A percentile compares a stretch with the other conserved stretches of the same genome.
These are phyloP conservation scores for Larimichthys crocea DNA, from an alignment of 2,113 vertebrate genomes.

Conservation along the genomic window DNA sequence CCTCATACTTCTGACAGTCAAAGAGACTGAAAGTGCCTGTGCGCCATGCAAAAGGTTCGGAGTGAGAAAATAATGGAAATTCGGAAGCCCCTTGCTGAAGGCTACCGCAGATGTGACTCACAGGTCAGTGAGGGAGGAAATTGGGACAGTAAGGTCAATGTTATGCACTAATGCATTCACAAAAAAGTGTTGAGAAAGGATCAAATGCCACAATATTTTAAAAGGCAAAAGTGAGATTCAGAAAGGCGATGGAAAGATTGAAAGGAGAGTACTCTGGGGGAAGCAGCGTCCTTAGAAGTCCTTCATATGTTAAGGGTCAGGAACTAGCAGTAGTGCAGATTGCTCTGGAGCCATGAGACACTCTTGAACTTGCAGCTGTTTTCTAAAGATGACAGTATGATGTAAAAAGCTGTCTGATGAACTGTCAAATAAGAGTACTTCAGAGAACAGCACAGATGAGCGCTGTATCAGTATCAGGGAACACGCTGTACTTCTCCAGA, in stretches of 20 bases:
- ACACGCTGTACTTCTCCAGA: background rate
- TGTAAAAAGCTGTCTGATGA: constrained; percentile 40
- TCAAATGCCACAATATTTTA: constrained; percentile 46
- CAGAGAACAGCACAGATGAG: background rate
- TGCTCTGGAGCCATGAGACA: background rate
- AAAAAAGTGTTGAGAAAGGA: constrained; percentile 6
- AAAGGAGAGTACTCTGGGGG: constrained; percentile 24
- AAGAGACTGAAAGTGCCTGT: constrained; percentile 43
- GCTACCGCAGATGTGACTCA: constrained; percentile 1
- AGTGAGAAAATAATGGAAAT: constrained; percentile 55
- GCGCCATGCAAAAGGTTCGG: constrained; percentile 32
- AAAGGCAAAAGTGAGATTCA: constrained; percentile 31
- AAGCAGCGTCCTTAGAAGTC: constrained; percentile 29
- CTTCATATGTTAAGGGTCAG: constrained; percentile 19
- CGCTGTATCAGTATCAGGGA: constrained; percentile 9
- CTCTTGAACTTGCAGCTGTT: constrained; percentile 44
- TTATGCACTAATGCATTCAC: constrained; percentile 17
- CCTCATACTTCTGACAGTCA: constrained; percentile 41
- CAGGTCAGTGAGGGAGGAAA: constrained; percentile 34
- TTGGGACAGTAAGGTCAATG: constrained; percentile 32
- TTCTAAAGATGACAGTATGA: constrained; percentile 29
- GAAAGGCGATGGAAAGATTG: constrained; percentile 31
- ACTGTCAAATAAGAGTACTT: constrained; percentile 39
- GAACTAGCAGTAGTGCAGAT: constrained; percentile 24
- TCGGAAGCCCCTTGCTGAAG: constrained; percentile 9